Evolutionary conservation across 2,888 invertebrate genomes (phyloP).

Genomic region (Platerodrilus igneus): DNA sequence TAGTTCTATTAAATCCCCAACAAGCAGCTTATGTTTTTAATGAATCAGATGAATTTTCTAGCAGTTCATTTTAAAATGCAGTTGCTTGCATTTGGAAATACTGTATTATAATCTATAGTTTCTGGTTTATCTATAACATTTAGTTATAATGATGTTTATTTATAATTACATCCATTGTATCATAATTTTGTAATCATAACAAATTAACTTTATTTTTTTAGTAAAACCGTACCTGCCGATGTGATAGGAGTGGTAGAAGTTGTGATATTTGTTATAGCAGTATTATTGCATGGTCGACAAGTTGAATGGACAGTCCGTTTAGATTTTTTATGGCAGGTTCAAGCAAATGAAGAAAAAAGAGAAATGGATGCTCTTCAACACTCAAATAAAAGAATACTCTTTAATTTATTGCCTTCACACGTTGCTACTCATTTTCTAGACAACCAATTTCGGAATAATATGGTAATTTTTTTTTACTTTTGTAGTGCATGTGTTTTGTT

Average conservation of each 20-base stretch:
- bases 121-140: too few species aligned
- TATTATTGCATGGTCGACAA: conserved; percentile 77
- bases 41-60: too few species aligned
- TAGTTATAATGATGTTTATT: too few species aligned
- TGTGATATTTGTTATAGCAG: conserved; percentile 74
- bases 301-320: conserved; percentile 88
- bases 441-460: conserved; percentile 81
- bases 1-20: too few species aligned
- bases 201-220: conserved; percentile 44
- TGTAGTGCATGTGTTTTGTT: conserved; percentile 7
- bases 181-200: too few species aligned
- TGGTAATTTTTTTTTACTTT: too few species aligned
- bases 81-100: too few species aligned
- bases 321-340: conserved; percentile 77
- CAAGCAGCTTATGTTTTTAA: too few species aligned
- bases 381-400: conserved; percentile 82
- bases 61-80: too few species aligned
- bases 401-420: conserved; percentile 86
- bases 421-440: conserved; percentile 90
- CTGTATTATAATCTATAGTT: too few species aligned
- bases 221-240: conserved; percentile 71
- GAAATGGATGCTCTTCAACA: conserved; percentile 92
- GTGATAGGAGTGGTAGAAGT: conserved; percentile 75
- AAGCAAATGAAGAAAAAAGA: conserved; percentile 85
- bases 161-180: too few species aligned